phyloP scores from a whole-genome alignment of 2,888 invertebrate species.

The Unio delphinus region DNA sequence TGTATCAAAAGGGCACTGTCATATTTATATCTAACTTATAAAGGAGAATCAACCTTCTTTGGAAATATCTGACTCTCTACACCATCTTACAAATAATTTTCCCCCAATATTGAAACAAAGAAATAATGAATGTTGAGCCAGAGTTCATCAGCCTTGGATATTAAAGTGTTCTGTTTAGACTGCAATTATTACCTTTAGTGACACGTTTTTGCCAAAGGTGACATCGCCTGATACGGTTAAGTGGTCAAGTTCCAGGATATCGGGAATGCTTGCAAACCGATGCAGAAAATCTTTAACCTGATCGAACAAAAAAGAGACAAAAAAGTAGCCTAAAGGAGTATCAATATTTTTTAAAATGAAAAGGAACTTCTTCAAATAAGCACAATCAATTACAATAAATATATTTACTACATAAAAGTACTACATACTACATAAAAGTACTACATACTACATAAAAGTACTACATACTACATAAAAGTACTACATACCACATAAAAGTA shows the following conservation, averaged over 20 bases:
- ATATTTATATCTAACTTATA: too few relatives aligned
- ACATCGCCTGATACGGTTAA: constrained; percentile 99
- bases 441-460: neutral
- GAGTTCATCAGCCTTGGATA: too few relatives aligned
- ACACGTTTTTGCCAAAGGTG: constrained; percentile 95
- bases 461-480: neutral
- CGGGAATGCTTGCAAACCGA: constrained; percentile 96
- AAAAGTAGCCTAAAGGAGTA: neutral
- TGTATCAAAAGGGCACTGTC: too few relatives aligned
- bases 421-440: neutral
- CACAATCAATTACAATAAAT: neutral
- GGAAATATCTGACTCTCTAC: too few relatives aligned
- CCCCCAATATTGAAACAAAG: too few relatives aligned
- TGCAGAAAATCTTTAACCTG: constrained; percentile 92
- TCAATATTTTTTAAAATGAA: neutral
- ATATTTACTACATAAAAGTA: too few relatives aligned
- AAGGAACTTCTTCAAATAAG: neutral
- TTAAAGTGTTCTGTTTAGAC: too few relatives aligned
- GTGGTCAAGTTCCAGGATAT: constrained; percentile 97
- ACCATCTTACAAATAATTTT: too few relatives aligned
- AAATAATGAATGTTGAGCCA: too few relatives aligned
- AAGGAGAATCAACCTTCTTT: too few relatives aligned
- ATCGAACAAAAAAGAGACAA: constrained; percentile 3
- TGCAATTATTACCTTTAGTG: constrained; percentile 81
- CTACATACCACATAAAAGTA: neutral